Evolutionary conservation across 2,113 vertebrate genomes (phyloP), one percentile per base, ranked within the genome.

Genomic region (Dicaeum eximium): DNA sequence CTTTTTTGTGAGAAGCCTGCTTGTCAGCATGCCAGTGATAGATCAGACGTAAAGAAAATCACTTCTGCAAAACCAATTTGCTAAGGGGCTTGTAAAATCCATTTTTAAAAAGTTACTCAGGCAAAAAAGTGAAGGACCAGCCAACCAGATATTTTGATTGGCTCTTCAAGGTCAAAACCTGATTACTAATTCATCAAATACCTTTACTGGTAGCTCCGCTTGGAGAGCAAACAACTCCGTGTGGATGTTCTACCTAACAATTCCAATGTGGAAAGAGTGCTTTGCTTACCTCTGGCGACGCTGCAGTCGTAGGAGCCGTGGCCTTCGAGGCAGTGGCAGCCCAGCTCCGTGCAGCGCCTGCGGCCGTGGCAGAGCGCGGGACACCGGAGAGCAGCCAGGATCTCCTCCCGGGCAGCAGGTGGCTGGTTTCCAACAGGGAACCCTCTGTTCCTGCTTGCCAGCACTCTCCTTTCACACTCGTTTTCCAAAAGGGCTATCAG

Each of bases 401-500:
- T 97, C 31, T 97, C 94, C 48, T 86, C 93, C 38, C 62, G 18
- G 2, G 22, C 27, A 54, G 79, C 95, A 15, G 75, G 23, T 12
- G 85, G 35, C 38, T 91, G 83, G 18, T 66, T 89, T 89, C 80
- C 77, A 72, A 77, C 90, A n/a, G 48, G 25, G 28, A 97, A 53
- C 35, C 31, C 79, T n/a, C 88, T 73, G 1, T 93, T 97, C 51
- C 96, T 87, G 87, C 93, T 98, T 40, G 97, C 98, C 72, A 98
- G 47, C 79, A 98, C 92, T 90, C 94, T 97, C 50, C 98, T 97
- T 95, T 98, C 98, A 40, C 98, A 98, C 80, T 98, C 98, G 1
- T 98, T 99, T 92, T 99, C 98, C 93, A 99, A 95, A 79, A 98
- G 98, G 8, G 98, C 96, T 81, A 96, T 48, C 81, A 98, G 94